A percentile compares a stretch with the other conserved stretches of the same genome.
Evolutionary conservation across 2,888 invertebrate species (phyloP).

Genomic region (Drosophila mimica): DNA sequence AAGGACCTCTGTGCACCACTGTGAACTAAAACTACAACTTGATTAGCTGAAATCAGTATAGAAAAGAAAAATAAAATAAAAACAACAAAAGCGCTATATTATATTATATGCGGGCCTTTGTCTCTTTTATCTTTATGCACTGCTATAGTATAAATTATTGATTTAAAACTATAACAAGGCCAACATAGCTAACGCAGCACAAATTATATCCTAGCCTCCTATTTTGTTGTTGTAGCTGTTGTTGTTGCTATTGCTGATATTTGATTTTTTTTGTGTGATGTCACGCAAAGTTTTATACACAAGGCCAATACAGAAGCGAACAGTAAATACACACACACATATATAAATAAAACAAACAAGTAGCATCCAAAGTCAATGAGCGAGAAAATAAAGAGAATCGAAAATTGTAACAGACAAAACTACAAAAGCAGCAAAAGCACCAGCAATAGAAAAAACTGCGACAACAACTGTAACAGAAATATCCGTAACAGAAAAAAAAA

Average conservation of each 20-base stretch:
- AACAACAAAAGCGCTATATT: constrained; percentile 6
- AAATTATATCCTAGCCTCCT: constrained; percentile 54
- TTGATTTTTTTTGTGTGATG: constrained; percentile 58
- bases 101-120: constrained; percentile 23
- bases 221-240: constrained; percentile 21
- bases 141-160: constrained; percentile 67
- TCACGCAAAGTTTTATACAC: constrained; percentile 69
- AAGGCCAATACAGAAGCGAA: constrained; percentile 58
- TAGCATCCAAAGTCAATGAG: constrained; percentile 56
- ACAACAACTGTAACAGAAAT: constrained; percentile 37
- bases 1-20: not conserved
- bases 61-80: not conserved
- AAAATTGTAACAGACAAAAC: constrained; percentile 60
- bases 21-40: constrained; percentile 25
- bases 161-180: constrained; percentile 70
- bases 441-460: constrained; percentile 26
- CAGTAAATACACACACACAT: constrained; percentile 36
- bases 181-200: constrained; percentile 47
- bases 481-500: constrained; percentile 36
- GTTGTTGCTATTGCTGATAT: constrained; percentile 26
- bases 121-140: constrained; percentile 5
- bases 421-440: constrained; percentile 29
- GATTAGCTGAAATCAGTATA: constrained; percentile 43
- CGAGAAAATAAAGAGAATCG: constrained; percentile 41
- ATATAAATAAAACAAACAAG: constrained; percentile 47